Base-by-base conservation (phyloP, 2,888 invertebrate genomes). In the Drosophila affinis region DNA sequence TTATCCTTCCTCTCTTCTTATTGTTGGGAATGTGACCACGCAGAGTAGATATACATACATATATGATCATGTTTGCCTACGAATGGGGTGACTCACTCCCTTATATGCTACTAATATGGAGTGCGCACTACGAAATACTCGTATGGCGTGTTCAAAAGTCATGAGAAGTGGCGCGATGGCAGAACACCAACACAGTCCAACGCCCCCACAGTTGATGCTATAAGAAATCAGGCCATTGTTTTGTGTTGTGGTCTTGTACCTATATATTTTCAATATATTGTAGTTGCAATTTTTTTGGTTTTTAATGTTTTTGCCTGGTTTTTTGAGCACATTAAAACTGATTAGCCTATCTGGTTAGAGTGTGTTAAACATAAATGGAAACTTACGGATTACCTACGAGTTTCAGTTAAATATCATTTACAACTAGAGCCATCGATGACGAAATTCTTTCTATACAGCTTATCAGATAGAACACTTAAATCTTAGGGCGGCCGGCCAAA, bases 351-450 rank as follows among this genome's bases (percentile, higher is more conserved):
- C 75, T 71, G 68, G 73, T 77, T 67, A 72, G 62, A 72, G 61
- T 60, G 72, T 77, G 81, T 87, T 80, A 75, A 75, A 84, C 58
- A 72, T 84, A 84, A 84, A 81, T 85, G 84, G 78, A 87, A 80
- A 81, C 81, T 72, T 84, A 84, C 68, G 78, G 51, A 53, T 61
- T 77, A 57, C 57, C 72, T 76, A 71, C 72, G 68, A 53, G 47
- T 44, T 56, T 67, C 61, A 72, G 21, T 49, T 69, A 49, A 69
- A 54, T 69, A 63, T 74, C 57, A 80, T 81, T 69, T 72, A 62
- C 73, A 78, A 76, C 61, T 75, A 78, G 76, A 79, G 85, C 78
- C 79, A 73, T 78, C 61, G 64, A 72, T 67, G 74, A 74, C 67
- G 58, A 78, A 61, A 75, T 68, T 76, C 61, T 72, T 72, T 68